Evolutionary conservation across 2,113 vertebrate genomes (phyloP), one percentile per base, ranked within the genome.

Genomic region (Apteryx mantelli): DNA sequence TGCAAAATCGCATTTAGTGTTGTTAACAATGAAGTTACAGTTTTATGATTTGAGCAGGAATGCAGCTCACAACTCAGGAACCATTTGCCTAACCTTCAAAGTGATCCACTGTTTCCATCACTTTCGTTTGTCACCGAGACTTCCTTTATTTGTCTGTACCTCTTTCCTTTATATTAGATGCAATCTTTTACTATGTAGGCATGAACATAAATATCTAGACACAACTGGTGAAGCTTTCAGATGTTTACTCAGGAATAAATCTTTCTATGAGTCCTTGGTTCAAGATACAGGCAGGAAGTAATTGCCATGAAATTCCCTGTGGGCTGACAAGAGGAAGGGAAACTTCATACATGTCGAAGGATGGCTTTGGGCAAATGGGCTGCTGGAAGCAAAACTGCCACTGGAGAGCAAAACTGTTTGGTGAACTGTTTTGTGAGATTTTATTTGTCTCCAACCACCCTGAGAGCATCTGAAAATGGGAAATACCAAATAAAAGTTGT

Each of bases 221-320:
- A 86, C 75, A 83, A 85, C 46, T 9, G 6, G 38, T 78, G 71
- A 78, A 75, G 42, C 46, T 88, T 86, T 97, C 76, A 78, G 36
- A 83, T 93, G 22, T 93, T 94, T 95, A 60, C 79, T 96, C 32
- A 88, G 76, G 76, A 95, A 89, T 91, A 96, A 97, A 95, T 94
- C 96, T 95, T 93, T 96, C 76, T 56, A 3, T 91, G 73, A 86
- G 42, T 78, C 46, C 82, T 91, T 86, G 64, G 68, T 95, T 95
- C 82, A 86, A 88, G 64, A 83, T 78, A 86, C 84, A 93, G 73
- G 50, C 60, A 89, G 64, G 71, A 96, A 94, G 64, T 52, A 93
- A 94, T 92, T 78, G 87, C 46, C 87, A 48, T 78, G n/a, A 94
- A 91, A 91, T 81, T 93, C 76, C 55, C 68, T 81, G 86, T 1